These are phyloP conservation scores for Labeo catla DNA, from an alignment of 2,113 vertebrate genomes.

Conservation along the genomic window DNA sequence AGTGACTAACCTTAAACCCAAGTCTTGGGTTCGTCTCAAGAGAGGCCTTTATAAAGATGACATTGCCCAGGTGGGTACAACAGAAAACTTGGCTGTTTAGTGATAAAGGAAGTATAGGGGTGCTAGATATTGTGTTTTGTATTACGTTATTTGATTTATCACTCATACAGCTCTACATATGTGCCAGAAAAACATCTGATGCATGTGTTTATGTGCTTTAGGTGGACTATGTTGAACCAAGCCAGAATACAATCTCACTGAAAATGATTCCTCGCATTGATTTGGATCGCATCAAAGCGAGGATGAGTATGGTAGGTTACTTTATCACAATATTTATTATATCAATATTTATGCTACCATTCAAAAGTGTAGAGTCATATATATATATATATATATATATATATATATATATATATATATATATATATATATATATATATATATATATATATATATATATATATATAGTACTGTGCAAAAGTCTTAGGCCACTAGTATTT, in stretches of 20 bases:
- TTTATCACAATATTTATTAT: background rate
- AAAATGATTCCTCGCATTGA: slow-evolving; percentile 97
- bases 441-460: too few species aligned
- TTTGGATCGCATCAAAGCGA: slow-evolving; percentile 93
- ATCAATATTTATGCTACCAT: background rate
- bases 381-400: too few species aligned
- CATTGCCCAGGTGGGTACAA: slow-evolving; percentile 86
- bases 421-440: too few species aligned
- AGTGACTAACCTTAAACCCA: slow-evolving; percentile 95
- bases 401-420: too few species aligned
- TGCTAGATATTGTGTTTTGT: background rate
- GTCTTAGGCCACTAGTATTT: too few species aligned
- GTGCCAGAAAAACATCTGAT: background rate
- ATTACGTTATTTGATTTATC: background rate
- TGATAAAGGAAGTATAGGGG: background rate
- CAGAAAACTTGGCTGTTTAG: background rate
- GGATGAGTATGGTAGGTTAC: slow-evolving; percentile 87
- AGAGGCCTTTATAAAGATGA: slow-evolving; percentile 95
- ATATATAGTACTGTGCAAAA: too few species aligned
- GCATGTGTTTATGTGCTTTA: slow-evolving; percentile 54
- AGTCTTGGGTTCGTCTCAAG: slow-evolving; percentile 95
- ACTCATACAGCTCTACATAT: background rate
- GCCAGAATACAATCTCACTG: slow-evolving; percentile 95
- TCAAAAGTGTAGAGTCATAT: background rate
- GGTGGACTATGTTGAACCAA: slow-evolving; percentile 95